Evolutionary conservation across 2,113 vertebrate species (phyloP), one percentile per base, ranked within the genome.

Genomic region (Perca flavescens): DNA sequence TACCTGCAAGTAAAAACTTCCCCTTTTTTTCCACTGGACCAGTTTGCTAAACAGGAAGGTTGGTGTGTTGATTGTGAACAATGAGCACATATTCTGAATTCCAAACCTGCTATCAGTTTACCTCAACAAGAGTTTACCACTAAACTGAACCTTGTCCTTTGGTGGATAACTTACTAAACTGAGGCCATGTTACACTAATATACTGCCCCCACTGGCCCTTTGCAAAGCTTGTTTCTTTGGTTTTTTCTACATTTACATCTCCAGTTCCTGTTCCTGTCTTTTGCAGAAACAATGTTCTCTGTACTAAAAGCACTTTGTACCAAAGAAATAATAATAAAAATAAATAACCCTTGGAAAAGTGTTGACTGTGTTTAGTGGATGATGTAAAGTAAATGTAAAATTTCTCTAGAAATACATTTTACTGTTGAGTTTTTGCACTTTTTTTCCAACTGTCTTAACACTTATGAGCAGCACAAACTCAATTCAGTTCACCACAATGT

Each of bases 131-230:
- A 62, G 56, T 3, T 7, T 60, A 49, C 49, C 31, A 72, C 74
- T 68, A 58, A 50, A 2, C 7, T 60, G 84, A 22, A 82, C 86
- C 11, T 72, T 83, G 84, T 50, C 25, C 68, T 61, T 8, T 57
- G 61, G 17, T 36, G 34, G 21, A 52, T 19, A n/a, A 1, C 0
- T 34, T 4, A 43, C 50, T 22, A 5, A 67, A 54, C 16, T 25
- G 14, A 21, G 43, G 16, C 11, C 17, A 31, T 12, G 21, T 15
- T 11, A 10, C 47, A 54, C 19, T 25, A 6, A 21, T 28, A 11
- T 31, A 5, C 31, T 16, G 4, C 2, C 3, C 16, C 28, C 13
- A 34, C 43, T 1, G 19, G 5, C 49, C 49, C 70, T 31, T 31
- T 10, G 21, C 22, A 16, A 6, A 4, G 22, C 28, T 49, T 17